Base-by-base conservation (phyloP, 2,113 vertebrate genomes). In the Zapornia atra region DNA sequence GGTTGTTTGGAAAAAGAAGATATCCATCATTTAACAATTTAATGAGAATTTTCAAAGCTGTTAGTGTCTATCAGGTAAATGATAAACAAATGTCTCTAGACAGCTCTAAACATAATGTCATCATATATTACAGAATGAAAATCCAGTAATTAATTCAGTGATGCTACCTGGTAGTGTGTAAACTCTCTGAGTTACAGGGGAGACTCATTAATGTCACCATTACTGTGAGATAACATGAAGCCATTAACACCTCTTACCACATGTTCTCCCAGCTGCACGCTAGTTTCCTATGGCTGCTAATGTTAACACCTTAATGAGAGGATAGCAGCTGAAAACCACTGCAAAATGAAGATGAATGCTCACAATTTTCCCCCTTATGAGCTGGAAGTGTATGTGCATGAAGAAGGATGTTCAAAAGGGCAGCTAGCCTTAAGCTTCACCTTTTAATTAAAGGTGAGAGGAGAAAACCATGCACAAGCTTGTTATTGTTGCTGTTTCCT, bases 41-140 rank as follows among this genome's bases (percentile, higher is more conserved):
- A 95, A 93, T 86, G 87, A 94, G 77, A 96, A 70, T 46, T 94
- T 96, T 92, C 78, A 89, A 93, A 97, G 86, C 85, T 90, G 93
- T 97, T 97, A 96, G 61, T 86, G 83, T 64, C 59, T 92, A 59
- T 93, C 87, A 96, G 91, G 76, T 96, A 97, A 96, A 95, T 53
- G 86, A 92, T 69, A 88, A 90, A 91, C 56, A 91, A 89, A 90
- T 53, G 79, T 86, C 82, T 57, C 88, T 38, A 93, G 95, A 82
- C 56, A 84, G 81, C 93, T 90, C 63, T 94, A 93, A 95, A 86
- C 63, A 54, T 71, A 86, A 92, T 63, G 56, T 86, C 93, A 91
- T 87, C 81, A 83, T 14, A 88, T 38, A 91, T 73, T 86, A 90
- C 12, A 65, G 42, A 86, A 88, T 42, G 53, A 86, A 96, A 94